Percentiles rank a stretch among this genome's conserved stretches.
Conservation (phyloP, 2,888 invertebrate species). For the Troides oblongomaculatus region DNA sequence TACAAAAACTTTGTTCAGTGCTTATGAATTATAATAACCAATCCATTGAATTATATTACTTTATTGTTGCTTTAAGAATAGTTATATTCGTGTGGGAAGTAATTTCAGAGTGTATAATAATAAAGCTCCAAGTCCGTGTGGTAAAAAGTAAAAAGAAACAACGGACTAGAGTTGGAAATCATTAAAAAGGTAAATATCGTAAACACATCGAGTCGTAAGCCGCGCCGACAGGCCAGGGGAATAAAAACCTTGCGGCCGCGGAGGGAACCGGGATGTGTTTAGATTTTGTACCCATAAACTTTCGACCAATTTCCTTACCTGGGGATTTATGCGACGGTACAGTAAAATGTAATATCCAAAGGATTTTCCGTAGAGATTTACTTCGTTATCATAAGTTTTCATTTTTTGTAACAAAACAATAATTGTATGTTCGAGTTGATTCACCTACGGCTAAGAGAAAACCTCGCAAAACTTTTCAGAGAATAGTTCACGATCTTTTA, state of each 20-base stretch:
- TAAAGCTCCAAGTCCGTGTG: constrained; percentile 3
- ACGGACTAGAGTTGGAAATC: constrained; percentile 17
- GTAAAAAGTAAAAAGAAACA: constrained; percentile 1
- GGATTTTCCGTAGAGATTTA: not conserved
- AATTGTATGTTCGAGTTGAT: too few relatives aligned
- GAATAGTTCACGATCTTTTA: too few relatives aligned
- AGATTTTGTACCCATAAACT: constrained; percentile 32
- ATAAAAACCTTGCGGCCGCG: constrained; percentile 23
- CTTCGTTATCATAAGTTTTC: not conserved
- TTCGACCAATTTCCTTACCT: constrained; percentile 36
- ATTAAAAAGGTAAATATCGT: constrained; percentile 30
- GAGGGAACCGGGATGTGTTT: constrained; percentile 22
- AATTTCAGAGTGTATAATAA: not conserved
- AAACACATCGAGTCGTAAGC: constrained; percentile 30
- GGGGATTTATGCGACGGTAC: constrained; percentile 28
- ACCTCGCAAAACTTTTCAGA: too few relatives aligned
- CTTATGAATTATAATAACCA: not conserved
- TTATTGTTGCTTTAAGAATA: not conserved
- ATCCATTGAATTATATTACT: too few relatives aligned
- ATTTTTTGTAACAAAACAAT: not conserved
- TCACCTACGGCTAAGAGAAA: too few relatives aligned
- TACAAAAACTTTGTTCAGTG: not conserved
- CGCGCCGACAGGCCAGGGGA: constrained; percentile 25
- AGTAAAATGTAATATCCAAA: constrained; percentile 28
- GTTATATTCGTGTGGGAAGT: not conserved